Conservation (phyloP, 2,113 vertebrate species). For the Thunnus maccoyii region DNA sequence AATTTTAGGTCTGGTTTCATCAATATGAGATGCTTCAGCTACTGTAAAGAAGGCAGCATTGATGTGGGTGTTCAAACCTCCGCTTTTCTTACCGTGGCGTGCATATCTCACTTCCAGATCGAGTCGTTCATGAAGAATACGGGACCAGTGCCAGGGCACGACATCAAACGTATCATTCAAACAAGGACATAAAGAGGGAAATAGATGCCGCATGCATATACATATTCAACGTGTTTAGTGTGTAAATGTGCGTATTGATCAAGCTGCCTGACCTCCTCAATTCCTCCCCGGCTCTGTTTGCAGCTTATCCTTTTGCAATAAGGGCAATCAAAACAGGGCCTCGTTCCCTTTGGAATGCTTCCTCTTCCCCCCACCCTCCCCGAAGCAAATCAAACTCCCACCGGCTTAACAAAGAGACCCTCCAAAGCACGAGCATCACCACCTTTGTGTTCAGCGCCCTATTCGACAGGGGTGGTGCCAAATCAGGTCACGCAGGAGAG, state of each 20-base stretch:
- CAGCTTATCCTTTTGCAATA: conserved; percentile 52
- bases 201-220: conserved; percentile 36
- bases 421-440: conserved; percentile 39
- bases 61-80: conserved; percentile 33
- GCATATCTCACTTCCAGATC: conserved; percentile 29
- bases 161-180: conserved; percentile 40
- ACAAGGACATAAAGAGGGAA: conserved; percentile 28
- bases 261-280: conserved; percentile 64
- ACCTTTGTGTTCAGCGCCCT: conserved; percentile 52
- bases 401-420: conserved; percentile 54
- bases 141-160: conserved; percentile 19
- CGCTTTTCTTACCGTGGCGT: neutral
- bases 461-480: conserved; percentile 61
- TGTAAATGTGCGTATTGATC: conserved; percentile 70
- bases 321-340: conserved; percentile 53
- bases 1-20: too few species aligned
- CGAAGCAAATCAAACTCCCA: conserved; percentile 72
- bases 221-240: conserved; percentile 66
- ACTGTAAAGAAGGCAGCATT: conserved; percentile 1
- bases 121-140: conserved; percentile 22
- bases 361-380: conserved; percentile 4
- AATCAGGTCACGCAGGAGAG: conserved; percentile 61
- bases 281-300: conserved; percentile 28
- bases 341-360: conserved; percentile 22
- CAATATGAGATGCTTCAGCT: conserved; percentile 13